Evolutionary conservation across 2,797 vertebrate species (phyloP), one percentile per base, ranked within the genome.

Genomic region (Synanceia verrucosa): DNA sequence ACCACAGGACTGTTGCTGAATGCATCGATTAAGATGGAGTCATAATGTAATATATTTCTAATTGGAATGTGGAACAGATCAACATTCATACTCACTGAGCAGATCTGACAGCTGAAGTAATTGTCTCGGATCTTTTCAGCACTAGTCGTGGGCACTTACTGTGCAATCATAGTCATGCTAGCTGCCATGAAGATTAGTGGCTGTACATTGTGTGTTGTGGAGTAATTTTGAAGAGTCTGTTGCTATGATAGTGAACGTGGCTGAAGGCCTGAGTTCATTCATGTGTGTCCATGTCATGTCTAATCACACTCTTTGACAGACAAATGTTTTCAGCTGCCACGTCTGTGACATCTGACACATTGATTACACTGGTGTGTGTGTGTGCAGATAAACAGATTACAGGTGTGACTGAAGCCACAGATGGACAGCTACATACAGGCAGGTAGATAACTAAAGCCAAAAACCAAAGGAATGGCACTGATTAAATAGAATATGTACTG

Each of bases 161-260:
- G 29, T 48, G 73, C 73, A 78, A 84, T 82, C 72, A 78, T 2
- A 66, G 67, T 61, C 43, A 16, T 41, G 68, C 37, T 48, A 16
- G 65, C 70, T 85, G 81, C 76, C 83, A 26, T 48, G 51, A 28
- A 68, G 76, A 83, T 83, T 75, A 83, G 0, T 9, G 76, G 51
- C 51, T 70, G 62, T 16, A 10, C 53, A 21, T 10, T 4, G 18
- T 21, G 63, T 16, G 0, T 34, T 28, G 6, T 31, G 4, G 31
- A 28, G 28, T 2, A n/a, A n/a, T n/a, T n/a, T n/a, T n/a, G n/a
- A n/a, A n/a, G n/a, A n/a, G n/a, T n/a, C n/a, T n/a, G n/a, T n/a
- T n/a, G 34, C 9, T 14, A 13, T n/a, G 47, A 12, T 16, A 8
- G 24, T 3, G 37, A 51, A 36, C 21, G 52, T 21, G 53, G 41